A percentile compares a stretch with the other conserved stretches of the same genome.
Evolutionary conservation across 2,797 vertebrate species (phyloP).

Genomic region (Tragelaphus eurycerus): DNA sequence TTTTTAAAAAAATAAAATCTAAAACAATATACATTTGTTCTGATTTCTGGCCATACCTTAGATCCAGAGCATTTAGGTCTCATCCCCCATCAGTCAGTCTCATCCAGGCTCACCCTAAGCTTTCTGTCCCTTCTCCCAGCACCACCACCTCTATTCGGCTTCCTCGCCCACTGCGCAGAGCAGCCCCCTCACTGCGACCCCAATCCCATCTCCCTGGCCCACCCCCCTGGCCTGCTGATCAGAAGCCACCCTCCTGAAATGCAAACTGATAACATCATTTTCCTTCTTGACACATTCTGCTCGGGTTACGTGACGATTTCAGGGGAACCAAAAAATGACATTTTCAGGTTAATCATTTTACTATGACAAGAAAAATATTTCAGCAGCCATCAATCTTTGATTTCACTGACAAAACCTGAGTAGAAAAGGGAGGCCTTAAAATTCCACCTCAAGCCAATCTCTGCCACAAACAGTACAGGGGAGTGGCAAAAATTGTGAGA

Average conservation of each 20-base stretch:
- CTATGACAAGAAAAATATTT: neutral
- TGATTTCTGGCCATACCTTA: neutral
- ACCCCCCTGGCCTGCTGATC: fast-evolving
- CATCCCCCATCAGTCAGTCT: neutral
- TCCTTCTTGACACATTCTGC: neutral
- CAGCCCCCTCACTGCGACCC: too few species aligned
- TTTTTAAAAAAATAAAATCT: neutral
- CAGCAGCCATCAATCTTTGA: neutral
- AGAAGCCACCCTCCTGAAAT: neutral
- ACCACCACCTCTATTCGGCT: neutral
- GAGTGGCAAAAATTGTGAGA: neutral
- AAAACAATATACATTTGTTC: neutral
- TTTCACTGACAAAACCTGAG: neutral
- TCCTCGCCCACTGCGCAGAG: fast-evolving
- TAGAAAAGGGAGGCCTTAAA: neutral
- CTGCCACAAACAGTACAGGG: neutral
- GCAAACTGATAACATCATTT: neutral
- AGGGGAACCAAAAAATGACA: neutral
- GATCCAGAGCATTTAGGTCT: neutral
- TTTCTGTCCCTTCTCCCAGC: neutral
- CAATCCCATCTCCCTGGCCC: neutral
- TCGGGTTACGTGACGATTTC: neutral
- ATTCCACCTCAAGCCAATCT: neutral
- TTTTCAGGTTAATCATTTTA: neutral
- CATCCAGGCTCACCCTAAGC: neutral